Base-by-base conservation (phyloP, 2,797 vertebrate genomes). In the Girardinus metallicus region DNA sequence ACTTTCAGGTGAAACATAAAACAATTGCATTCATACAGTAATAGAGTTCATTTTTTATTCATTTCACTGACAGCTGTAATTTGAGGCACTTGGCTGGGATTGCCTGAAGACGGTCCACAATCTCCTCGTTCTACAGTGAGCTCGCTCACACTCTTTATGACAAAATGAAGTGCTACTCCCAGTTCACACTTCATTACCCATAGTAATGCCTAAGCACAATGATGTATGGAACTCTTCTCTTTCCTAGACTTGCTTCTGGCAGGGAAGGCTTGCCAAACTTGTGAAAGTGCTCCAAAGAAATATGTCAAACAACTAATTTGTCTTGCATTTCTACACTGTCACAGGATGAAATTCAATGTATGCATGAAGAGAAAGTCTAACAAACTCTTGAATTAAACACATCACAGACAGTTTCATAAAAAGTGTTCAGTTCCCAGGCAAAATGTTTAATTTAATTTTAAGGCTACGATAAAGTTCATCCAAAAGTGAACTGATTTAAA, bases 131-230 rank as follows among this genome's bases (percentile, higher is more conserved):
- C 90, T 87, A 89, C 84, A 91, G 79, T 87, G 83, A 85, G 80
- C 88, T 91, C 87, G 88, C 87, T 91, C 88, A 89, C 80, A 84
- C 91, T 91, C 92, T 92, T 94, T 91, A 93, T 93, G 93, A 95
- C 92, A 95, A 94, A 95, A 94, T 87, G 88, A 91, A 95, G 93
- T 91, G 92, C 92, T 89, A 92, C 92, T 95, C 89, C 87, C 91
- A 83, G 92, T 93, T 93, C 92, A 94, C 93, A 93, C 94, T 94
- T 95, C 94, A 96, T 96, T 96, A 95, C 90, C 93, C 89, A 81
- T 93, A 82, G 93, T 95, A 96, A 95, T 95, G 95, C 91, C 90
- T 92, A 93, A 75, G 91, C 88, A 93, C 93, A 92, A 91, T 95
- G 94, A 95, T 95, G 91, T 95, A 95, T 95, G 92, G 93, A 94